These are phyloP conservation scores for Microtus obscurus DNA, from an alignment of 2,797 vertebrate species.

Conservation along the genomic window DNA sequence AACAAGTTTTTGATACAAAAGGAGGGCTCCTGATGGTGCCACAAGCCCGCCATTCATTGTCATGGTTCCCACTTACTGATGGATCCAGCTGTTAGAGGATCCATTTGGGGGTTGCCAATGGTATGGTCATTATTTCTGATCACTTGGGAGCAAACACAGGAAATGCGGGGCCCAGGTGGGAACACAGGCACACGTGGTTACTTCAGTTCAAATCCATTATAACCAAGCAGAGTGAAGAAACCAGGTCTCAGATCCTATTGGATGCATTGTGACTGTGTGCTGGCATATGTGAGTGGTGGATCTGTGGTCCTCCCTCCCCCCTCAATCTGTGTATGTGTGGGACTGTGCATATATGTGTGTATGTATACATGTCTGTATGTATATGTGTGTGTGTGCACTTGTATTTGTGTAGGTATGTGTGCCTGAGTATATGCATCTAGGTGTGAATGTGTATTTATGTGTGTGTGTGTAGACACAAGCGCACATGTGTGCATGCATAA, in stretches of 20 bases:
- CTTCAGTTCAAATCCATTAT: not conserved
- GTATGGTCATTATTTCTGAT: not conserved
- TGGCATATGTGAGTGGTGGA: not conserved
- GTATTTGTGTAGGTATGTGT: not conserved
- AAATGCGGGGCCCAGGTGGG: rapidly evolving
- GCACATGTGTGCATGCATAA: no score
- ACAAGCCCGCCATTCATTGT: rapidly evolving
- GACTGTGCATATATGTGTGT: no score
- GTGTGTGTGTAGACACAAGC: no score
- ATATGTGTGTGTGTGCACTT: not conserved
- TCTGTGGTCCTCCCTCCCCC: rapidly evolving
- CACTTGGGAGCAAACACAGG: rapidly evolving
- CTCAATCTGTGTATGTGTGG: not conserved
- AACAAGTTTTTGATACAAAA: not conserved
- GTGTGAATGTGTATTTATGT: not conserved
- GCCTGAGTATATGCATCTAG: not conserved
- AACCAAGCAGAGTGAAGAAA: not conserved
- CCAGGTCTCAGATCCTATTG: no score
- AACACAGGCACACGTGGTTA: rapidly evolving
- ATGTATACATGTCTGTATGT: not conserved
- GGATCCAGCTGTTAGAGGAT: rapidly evolving
- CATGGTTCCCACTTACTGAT: no score
- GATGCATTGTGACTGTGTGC: rapidly evolving
- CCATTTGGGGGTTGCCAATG: rapidly evolving
- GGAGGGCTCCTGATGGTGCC: rapidly evolving